Percentiles rank a stretch among this genome's conserved stretches.
Evolutionary conservation across 2,797 vertebrate genomes (phyloP).

Genomic region (Todus mexicanus): DNA sequence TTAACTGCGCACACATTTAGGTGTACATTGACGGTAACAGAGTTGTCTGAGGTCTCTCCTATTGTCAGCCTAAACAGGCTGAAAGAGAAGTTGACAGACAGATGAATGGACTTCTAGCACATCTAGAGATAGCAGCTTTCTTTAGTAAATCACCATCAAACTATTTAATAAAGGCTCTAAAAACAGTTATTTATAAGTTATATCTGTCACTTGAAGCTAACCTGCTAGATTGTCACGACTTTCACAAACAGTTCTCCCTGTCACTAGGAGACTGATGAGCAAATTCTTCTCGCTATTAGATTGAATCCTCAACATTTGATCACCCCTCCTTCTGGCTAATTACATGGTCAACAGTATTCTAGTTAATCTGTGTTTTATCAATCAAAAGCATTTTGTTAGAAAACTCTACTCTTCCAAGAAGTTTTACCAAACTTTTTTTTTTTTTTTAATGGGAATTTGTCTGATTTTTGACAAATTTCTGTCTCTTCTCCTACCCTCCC

Average conservation of each 20-base stretch:
- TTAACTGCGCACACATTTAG: neutral
- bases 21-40: accelerated
- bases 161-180: neutral
- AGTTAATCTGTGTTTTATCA: neutral
- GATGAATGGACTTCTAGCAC: neutral
- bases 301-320: neutral
- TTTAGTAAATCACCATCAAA: neutral
- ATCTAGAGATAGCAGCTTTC: neutral
- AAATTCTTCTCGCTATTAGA: neutral
- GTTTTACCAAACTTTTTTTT: neutral
- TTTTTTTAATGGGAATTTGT: neutral
- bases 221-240: neutral
- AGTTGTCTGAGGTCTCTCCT: neutral
- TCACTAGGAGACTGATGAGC: neutral
- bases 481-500: neutral
- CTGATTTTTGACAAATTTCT: neutral
- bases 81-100: neutral
- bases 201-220: neutral
- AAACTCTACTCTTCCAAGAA: neutral
- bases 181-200: neutral
- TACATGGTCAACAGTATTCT: neutral
- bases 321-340: neutral
- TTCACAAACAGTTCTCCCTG: neutral
- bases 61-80: neutral
- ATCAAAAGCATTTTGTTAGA: neutral